Evolutionary conservation across 2,113 vertebrate genomes (phyloP).

Genomic region (Sylvia atricapilla): DNA sequence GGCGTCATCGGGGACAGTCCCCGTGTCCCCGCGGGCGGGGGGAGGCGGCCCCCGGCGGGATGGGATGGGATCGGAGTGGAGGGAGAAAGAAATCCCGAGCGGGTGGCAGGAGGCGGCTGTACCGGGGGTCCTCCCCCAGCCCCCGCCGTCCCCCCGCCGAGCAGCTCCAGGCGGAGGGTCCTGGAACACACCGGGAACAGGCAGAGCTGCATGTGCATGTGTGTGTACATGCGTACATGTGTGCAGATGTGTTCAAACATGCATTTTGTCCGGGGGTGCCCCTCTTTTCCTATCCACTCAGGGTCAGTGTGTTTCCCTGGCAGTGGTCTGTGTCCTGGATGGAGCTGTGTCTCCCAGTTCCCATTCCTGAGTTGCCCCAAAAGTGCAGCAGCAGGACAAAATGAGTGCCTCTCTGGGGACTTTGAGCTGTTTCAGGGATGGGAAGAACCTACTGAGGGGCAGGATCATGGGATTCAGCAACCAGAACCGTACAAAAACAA

Average conservation of each 20-base stretch:
- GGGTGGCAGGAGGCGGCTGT: not conserved
- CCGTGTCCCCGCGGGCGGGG: not conserved
- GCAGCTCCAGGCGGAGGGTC: not conserved
- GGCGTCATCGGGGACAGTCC: not conserved
- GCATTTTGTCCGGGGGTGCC: no score
- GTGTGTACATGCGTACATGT: not conserved
- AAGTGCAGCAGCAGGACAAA: not conserved
- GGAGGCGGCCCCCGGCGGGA: not conserved
- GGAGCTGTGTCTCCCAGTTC: accelerated
- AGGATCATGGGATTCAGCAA: not conserved
- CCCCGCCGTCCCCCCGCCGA: not conserved
- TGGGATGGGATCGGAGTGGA: not conserved
- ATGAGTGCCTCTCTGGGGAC: not conserved
- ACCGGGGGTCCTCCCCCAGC: not conserved
- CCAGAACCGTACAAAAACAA: not conserved
- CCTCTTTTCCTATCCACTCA: not conserved
- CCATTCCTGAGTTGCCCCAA: not conserved
- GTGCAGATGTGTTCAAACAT: not conserved
- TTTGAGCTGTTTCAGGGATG: not conserved
- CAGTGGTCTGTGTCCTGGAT: not conserved
- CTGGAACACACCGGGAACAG: not conserved
- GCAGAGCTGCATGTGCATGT: no score
- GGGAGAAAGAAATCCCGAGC: not conserved
- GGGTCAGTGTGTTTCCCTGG: accelerated
- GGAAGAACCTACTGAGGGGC: not conserved